These are phyloP conservation scores for Apodemia mormo DNA, from an alignment of 2,888 invertebrate genomes.

Conservation along the genomic window DNA sequence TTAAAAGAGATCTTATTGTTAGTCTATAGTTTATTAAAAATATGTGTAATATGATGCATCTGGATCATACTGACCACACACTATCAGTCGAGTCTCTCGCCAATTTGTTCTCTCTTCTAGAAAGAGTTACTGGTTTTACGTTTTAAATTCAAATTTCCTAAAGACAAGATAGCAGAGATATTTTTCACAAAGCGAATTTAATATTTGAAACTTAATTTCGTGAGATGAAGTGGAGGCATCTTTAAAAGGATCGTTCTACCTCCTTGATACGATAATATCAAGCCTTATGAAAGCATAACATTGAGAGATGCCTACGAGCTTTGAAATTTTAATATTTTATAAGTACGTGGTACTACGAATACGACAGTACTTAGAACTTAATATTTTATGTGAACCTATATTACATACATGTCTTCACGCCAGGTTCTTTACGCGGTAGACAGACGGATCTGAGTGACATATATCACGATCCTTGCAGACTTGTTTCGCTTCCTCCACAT, in stretches of 20 bases:
- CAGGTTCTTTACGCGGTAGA: no score
- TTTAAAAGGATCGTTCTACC: slow-evolving; percentile 31
- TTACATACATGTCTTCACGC: no score
- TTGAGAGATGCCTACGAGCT: neutral
- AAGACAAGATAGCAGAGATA: slow-evolving; percentile 43
- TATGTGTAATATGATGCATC: no score
- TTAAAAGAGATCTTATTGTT: no score
- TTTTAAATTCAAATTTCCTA: slow-evolving; percentile 25
- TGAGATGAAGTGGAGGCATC: slow-evolving; percentile 53
- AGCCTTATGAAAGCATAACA: slow-evolving; percentile 32
- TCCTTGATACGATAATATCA: slow-evolving; percentile 35
- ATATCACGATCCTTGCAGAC: no score
- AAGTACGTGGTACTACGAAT: slow-evolving; percentile 19
- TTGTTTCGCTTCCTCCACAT: no score
- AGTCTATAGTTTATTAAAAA: no score
- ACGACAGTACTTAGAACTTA: slow-evolving; percentile 22
- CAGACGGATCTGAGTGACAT: no score
- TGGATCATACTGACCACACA: no score
- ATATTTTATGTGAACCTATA: no score
- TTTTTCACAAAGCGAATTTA: slow-evolving; percentile 68
- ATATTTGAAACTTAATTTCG: slow-evolving; percentile 76
- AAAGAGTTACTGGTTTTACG: slow-evolving; percentile 12
- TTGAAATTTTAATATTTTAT: slow-evolving; percentile 6
- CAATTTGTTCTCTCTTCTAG: no score
- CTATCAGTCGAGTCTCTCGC: no score